Base-by-base conservation (phyloP, 2,888 invertebrate species). In the Pyrrhia umbra region DNA sequence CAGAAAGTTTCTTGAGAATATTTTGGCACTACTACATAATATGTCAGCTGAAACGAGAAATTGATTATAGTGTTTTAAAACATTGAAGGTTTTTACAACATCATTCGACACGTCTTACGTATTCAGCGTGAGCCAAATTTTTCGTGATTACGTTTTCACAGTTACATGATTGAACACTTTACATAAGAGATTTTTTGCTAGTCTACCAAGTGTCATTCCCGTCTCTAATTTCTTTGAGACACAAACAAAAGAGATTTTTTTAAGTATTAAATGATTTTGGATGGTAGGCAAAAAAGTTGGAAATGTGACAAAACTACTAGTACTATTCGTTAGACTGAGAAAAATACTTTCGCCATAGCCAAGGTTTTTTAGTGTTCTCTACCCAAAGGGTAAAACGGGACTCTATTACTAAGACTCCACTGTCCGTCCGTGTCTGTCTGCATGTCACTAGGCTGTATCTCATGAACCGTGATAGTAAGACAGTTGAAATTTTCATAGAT, bases 41-140 rank as follows among this genome's bases (percentile, higher is more conserved):
- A 30, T 50, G 60, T 46, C 51, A 46, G 37, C n/a, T 40, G 27
- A 56, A 40, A 52, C 30, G 27, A 21, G n/a, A 27, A 54, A 60
- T 42, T 50, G 27, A 45, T 42, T 49, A 5, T 34, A 15, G 8
- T 27, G 16, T 54, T 68, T 40, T 25, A 49, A 65, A 65, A 57
- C 30, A 59, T 30, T 46, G 37, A 30, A 50, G 25, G 16, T 45
- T 21, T 56, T 21, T 42, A 5, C 47, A 20, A 16, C 39, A 15
- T 75, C 70, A 52, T 40, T 71, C 51, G 47, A 56, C 75, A 69
- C 55, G 18, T 40, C 10, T 10, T 8, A 34, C 15, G 9, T 46
- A 58, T 64, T 40, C 49, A 27, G 5, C 55, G 6, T n/a, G 30
- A 40, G 65, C 47, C 71, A 69, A 70, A 3, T 15, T n/a, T 56